Percentiles rank a stretch among this genome's conserved stretches.
Conservation (phyloP, 1,140 invertebrate genomes). For the Habropoda laboriosa region DNA sequence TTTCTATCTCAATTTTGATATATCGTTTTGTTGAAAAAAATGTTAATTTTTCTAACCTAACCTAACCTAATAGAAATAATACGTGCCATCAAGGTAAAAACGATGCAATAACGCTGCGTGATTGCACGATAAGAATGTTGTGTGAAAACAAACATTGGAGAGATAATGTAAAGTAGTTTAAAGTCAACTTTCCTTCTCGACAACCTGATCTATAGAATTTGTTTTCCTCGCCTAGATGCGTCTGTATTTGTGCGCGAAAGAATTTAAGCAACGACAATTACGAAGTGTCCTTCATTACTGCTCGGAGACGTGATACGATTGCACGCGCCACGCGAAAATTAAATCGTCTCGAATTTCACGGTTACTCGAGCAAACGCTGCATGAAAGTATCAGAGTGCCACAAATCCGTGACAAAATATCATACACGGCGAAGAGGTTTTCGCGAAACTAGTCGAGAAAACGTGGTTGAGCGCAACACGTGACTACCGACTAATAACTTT, state of each 20-base stretch:
- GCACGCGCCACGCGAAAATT: constrained; percentile 21
- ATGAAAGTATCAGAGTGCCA: not conserved
- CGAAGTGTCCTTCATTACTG: constrained; percentile 22
- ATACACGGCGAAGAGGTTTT: not conserved
- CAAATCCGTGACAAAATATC: not conserved
- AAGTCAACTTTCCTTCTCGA: not conserved
- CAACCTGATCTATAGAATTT: too few species aligned
- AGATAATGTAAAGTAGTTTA: not conserved
- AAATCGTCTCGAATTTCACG: constrained; percentile 35
- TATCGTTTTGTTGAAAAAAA: too few species aligned
- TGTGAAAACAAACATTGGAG: not conserved
- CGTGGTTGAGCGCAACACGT: not conserved
- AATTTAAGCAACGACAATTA: constrained; percentile 27
- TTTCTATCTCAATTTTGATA: too few species aligned
- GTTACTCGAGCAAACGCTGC: constrained; percentile 18
- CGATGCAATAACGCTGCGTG: not conserved
- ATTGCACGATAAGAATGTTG: constrained; percentile 3
- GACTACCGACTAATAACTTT: too few species aligned
- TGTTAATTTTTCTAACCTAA: too few species aligned
- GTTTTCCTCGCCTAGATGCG: not conserved
- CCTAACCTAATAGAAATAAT: too few species aligned
- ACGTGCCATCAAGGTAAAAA: not conserved
- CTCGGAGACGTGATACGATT: constrained; percentile 6
- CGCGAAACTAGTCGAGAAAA: not conserved
- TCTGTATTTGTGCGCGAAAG: not conserved